Evolutionary conservation across 1,140 invertebrate species (phyloP).

Genomic region (Uloborus diversus): DNA sequence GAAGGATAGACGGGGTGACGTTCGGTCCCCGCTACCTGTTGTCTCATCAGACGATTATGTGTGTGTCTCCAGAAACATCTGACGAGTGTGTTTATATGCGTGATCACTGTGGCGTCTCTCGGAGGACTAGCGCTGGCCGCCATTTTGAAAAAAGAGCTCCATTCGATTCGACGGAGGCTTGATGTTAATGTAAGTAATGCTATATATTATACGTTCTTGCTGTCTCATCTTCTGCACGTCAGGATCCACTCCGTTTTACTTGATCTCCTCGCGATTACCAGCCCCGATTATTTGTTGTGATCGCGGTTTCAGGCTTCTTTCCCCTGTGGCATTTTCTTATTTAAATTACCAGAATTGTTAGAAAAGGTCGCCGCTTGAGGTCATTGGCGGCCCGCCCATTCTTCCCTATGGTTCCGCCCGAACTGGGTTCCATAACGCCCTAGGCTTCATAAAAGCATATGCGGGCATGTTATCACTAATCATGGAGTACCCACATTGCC

Average conservation of each 20-base stretch:
- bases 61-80: not conserved
- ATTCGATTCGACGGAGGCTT: no score
- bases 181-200: slow-evolving; percentile 41
- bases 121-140: not conserved
- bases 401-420: slow-evolving; percentile 41
- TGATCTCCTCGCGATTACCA: slow-evolving; percentile 1
- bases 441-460: slow-evolving; percentile 26
- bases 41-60: not conserved
- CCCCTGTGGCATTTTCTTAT: not conserved
- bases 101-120: slow-evolving; percentile 19
- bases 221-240: not conserved
- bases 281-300: not conserved
- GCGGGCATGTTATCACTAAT: slow-evolving; percentile 30
- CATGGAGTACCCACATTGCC: slow-evolving; percentile 13
- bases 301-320: not conserved
- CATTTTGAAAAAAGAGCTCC: slow-evolving; percentile 10
- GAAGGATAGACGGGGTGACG: no score
- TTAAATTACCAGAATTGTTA: slow-evolving; percentile 22
- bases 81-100: not conserved
- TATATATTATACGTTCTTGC: slow-evolving; percentile 15
- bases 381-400: slow-evolving; percentile 23
- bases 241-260: no score
- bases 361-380: slow-evolving; percentile 20
- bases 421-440: slow-evolving; percentile 41
- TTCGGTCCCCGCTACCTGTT: not conserved